Percentiles rank a stretch among this genome's conserved stretches.
Conservation (phyloP, 92 coral and sea anemone species). For the Phenganax subtilis region DNA sequence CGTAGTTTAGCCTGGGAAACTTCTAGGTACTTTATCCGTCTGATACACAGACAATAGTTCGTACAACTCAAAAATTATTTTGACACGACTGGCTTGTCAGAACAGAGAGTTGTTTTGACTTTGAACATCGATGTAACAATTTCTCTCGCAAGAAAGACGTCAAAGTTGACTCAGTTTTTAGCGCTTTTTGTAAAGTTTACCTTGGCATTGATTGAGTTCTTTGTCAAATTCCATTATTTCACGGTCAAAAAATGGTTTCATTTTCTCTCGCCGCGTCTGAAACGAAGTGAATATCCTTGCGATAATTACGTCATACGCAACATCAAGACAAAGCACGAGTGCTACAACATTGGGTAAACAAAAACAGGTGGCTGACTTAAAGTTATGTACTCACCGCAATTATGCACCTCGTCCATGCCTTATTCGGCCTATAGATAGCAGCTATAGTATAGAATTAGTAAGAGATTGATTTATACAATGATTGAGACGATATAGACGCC, state of each 20-base stretch:
- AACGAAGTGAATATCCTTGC: neutral
- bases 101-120: too few relatives aligned
- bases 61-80: too few relatives aligned
- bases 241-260: slow-evolving; percentile 52
- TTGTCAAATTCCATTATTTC: slow-evolving; percentile 59
- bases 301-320: neutral
- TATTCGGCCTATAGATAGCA: too few relatives aligned
- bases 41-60: too few relatives aligned
- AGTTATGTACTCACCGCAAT: neutral
- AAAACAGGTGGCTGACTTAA: slow-evolving; percentile 12
- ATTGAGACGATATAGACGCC: too few relatives aligned
- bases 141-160: too few relatives aligned
- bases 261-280: slow-evolving; percentile 67
- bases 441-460: too few relatives aligned
- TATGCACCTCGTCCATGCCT: neutral
- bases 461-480: too few relatives aligned
- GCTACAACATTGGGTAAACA: slow-evolving; percentile 41
- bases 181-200: slow-evolving; percentile 63
- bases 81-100: too few relatives aligned
- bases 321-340: neutral
- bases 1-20: too few relatives aligned
- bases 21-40: too few relatives aligned
- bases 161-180: neutral
- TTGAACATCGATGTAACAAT: too few relatives aligned
- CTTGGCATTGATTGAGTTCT: slow-evolving; percentile 62